Evolutionary conservation across 2,797 vertebrate species (phyloP).

Genomic region (Sebastes minor): DNA sequence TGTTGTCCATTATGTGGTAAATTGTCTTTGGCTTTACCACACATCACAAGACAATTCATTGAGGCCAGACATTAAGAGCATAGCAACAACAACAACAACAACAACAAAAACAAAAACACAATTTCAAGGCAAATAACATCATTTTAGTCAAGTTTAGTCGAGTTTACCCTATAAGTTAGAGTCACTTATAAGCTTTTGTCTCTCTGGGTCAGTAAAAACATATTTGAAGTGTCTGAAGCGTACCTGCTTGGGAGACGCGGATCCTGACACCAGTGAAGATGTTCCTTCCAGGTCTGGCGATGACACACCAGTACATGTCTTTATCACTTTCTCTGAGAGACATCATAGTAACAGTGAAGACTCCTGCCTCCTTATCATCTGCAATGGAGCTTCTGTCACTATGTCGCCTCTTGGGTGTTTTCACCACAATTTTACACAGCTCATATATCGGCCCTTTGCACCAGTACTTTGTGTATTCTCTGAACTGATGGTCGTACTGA

Average conservation of each 20-base stretch:
- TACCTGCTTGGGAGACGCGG: constrained; percentile 53
- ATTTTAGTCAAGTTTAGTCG: background rate
- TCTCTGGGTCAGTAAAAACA: background rate
- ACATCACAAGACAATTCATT: background rate
- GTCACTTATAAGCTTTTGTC: background rate
- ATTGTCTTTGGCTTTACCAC: background rate
- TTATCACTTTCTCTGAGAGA: constrained; percentile 46
- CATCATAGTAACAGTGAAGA: constrained; percentile 66
- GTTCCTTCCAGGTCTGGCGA: constrained; percentile 26
- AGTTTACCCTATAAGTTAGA: background rate
- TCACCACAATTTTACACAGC: constrained; percentile 46
- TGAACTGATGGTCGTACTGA: constrained; percentile 42
- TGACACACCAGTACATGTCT: constrained; percentile 75
- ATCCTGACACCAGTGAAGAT: constrained; percentile 37
- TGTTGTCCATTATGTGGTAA: background rate
- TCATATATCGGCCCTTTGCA: constrained; percentile 61
- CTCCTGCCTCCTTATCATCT: constrained; percentile 50
- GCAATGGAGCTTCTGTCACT: constrained; percentile 38
- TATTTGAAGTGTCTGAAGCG: background rate
- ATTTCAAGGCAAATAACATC: background rate
- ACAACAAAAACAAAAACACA: background rate
- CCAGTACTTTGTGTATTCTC: constrained; percentile 69
- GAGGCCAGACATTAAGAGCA: background rate
- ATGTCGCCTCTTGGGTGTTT: constrained; percentile 1
- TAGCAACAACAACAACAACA: background rate